These are phyloP conservation scores for Drosophila macrospina DNA, from an alignment of 2,888 invertebrate species.

Conservation along the genomic window DNA sequence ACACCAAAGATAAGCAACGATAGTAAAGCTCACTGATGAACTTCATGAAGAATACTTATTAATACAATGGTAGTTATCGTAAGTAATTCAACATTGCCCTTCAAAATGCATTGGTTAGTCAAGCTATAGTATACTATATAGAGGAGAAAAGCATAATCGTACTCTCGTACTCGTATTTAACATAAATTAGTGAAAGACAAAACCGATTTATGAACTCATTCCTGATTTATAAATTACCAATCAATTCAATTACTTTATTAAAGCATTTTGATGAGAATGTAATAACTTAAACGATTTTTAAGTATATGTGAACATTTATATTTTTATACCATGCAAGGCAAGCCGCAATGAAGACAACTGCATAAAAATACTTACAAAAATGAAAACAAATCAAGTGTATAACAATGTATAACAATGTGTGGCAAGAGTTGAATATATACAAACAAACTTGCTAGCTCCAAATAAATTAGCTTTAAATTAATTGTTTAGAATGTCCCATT, in stretches of 20 bases:
- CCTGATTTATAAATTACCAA: constrained; percentile 54
- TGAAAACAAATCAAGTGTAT: constrained; percentile 44
- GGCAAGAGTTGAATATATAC: constrained; percentile 52
- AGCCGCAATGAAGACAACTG: constrained; percentile 56
- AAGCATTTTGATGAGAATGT: constrained; percentile 49
- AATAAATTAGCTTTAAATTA: constrained; percentile 71
- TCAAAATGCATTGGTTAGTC: constrained; percentile 11
- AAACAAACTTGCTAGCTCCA: constrained; percentile 57
- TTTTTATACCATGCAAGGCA: constrained; percentile 78
- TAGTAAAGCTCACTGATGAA: constrained; percentile 65
- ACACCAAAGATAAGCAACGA: constrained; percentile 64
- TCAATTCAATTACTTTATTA: constrained; percentile 58
- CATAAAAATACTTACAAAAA: constrained; percentile 46
- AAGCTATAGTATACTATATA: constrained; percentile 13
- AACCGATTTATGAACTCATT: constrained; percentile 38
- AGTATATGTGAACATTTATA: constrained; percentile 78
- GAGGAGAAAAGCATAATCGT: constrained; percentile 6
- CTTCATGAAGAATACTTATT: constrained; percentile 35
- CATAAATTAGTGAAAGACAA: constrained; percentile 30
- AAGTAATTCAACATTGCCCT: constrained; percentile 53
- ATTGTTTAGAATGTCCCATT: constrained; percentile 32
- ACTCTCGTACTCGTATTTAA: constrained; percentile 6
- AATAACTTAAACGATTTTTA: constrained; percentile 68
- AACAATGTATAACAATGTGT: constrained; percentile 57
- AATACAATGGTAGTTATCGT: constrained; percentile 40